Percentiles rank a stretch among this genome's conserved stretches.
Conservation (phyloP, 2,888 invertebrate genomes). For the Blomia tropicalis region DNA sequence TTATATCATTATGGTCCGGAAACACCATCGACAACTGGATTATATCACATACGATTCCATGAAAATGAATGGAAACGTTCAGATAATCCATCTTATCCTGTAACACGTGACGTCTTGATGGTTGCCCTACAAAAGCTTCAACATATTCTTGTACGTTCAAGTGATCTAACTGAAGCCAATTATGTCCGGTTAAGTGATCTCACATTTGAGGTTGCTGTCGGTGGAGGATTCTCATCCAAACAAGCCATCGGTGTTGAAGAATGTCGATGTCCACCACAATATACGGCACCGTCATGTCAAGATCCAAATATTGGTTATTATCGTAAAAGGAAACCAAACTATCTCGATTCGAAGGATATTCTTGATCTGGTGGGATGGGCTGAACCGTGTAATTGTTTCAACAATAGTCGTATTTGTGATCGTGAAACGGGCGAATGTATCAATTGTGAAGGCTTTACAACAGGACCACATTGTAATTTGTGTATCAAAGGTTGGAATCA, state of each 20-base stretch:
- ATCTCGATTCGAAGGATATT: slow-evolving; percentile 46
- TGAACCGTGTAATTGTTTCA: slow-evolving; percentile 62
- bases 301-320: slow-evolving; percentile 54
- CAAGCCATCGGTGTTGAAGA: slow-evolving; percentile 65
- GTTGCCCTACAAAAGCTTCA: slow-evolving; percentile 73
- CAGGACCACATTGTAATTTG: slow-evolving; percentile 60
- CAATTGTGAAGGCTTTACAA: slow-evolving; percentile 65
- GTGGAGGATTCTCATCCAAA: slow-evolving; percentile 41
- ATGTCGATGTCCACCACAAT: slow-evolving; percentile 63
- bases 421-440: slow-evolving; percentile 65
- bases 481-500: slow-evolving; percentile 48
- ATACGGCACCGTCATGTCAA: slow-evolving; percentile 76
- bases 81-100: slow-evolving; percentile 41
- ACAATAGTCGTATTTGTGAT: slow-evolving; percentile 58
- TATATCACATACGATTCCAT: slow-evolving; percentile 39
- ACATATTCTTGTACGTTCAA: slow-evolving; percentile 57
- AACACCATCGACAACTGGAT: slow-evolving; percentile 34
- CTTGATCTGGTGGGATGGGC: slow-evolving; percentile 65
- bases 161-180: slow-evolving; percentile 44
- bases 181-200: slow-evolving; percentile 50
- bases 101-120: slow-evolving; percentile 67
- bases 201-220: slow-evolving; percentile 61
- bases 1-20: slow-evolving; percentile 50
- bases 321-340: slow-evolving; percentile 43
- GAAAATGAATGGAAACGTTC: slow-evolving; percentile 52